Percentiles rank a stretch among this genome's conserved stretches.
Conservation (phyloP, 2,888 invertebrate genomes). For the Meteorus colon region DNA sequence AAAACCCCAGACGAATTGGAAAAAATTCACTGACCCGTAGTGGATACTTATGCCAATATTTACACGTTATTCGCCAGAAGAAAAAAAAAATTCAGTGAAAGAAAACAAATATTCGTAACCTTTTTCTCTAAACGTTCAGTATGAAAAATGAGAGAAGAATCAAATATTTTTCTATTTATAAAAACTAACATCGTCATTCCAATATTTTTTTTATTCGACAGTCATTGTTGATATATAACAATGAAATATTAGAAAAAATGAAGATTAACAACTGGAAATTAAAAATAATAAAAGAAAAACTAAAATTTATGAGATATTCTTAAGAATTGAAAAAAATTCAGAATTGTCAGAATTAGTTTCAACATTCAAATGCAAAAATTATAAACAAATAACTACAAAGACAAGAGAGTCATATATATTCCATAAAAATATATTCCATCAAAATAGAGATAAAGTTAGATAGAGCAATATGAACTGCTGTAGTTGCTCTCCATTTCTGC, state of each 20-base stretch:
- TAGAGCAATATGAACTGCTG: slow-evolving; percentile 35
- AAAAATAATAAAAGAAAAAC: too few species aligned
- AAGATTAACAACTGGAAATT: too few species aligned
- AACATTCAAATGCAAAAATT: too few species aligned
- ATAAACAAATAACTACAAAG: too few species aligned
- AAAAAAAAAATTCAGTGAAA: background rate
- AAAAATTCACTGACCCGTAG: slow-evolving; percentile 54
- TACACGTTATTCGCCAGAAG: slow-evolving; percentile 33
- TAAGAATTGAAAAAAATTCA: too few species aligned
- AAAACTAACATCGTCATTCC: background rate
- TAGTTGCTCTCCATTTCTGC: slow-evolving; percentile 52
- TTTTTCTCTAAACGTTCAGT: background rate
- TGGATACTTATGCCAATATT: slow-evolving; percentile 51
- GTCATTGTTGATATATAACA: too few species aligned
- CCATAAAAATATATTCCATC: background rate
- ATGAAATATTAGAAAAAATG: too few species aligned
- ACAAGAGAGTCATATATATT: too few species aligned
- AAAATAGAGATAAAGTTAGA: background rate
- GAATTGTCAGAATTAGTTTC: too few species aligned
- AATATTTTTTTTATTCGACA: too few species aligned
- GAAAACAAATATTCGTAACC: background rate
- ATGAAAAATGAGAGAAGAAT: background rate
- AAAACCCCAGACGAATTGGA: slow-evolving; percentile 37
- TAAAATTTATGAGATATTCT: too few species aligned
- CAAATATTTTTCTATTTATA: background rate